Conservation (phyloP, 1,140 invertebrate species). For the Acromyrmex heyeri region DNA sequence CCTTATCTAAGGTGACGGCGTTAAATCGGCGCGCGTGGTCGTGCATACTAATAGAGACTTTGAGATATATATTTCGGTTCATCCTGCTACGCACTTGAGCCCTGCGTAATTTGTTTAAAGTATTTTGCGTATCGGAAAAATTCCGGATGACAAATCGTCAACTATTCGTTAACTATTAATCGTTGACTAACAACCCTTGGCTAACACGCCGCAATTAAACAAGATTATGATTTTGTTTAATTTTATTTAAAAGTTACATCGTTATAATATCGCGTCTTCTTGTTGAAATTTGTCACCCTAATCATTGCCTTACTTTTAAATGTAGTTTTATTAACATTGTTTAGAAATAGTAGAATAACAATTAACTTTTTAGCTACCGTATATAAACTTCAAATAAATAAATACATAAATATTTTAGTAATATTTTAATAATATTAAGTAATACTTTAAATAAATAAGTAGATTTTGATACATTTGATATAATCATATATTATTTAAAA, state of each 20-base stretch:
- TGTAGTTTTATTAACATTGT: background rate
- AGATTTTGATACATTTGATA: background rate
- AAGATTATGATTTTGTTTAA: background rate
- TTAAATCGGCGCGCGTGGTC: constrained; percentile 83
- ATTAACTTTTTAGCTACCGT: constrained; percentile 24
- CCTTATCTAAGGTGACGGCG: constrained; percentile 81
- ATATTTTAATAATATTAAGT: background rate
- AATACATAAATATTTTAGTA: background rate
- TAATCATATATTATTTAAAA: background rate
- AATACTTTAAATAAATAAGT: background rate
- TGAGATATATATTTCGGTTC: constrained; percentile 47
- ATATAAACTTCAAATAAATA: constrained; percentile 4
- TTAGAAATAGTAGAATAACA: background rate
- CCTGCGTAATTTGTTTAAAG: constrained; percentile 73
- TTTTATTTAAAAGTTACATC: too few species aligned
- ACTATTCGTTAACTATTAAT: constrained; percentile 17
- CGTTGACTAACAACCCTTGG: too few species aligned
- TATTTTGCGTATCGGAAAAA: constrained; percentile 79
- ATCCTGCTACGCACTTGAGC: constrained; percentile 49
- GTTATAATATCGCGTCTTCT: background rate
- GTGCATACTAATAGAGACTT: constrained; percentile 80
- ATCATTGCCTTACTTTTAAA: background rate
- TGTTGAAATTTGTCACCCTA: background rate
- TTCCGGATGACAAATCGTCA: constrained; percentile 52
- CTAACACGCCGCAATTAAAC: constrained; percentile 12